Evolutionary conservation across 92 coral and sea anemone species (phyloP).

Genomic region (Blastomussa wellsi): DNA sequence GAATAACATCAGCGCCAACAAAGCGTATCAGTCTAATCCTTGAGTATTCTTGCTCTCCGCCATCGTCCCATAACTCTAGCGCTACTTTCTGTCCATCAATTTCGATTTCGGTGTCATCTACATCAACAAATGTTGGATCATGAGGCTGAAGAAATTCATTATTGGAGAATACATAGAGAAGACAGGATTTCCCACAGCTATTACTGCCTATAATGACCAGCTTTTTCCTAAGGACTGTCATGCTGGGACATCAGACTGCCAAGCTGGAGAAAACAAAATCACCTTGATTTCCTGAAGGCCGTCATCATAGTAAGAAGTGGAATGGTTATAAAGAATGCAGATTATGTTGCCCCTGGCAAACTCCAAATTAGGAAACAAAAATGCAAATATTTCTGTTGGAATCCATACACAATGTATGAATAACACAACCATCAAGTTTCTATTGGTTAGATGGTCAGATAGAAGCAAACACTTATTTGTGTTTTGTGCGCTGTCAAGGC

Average conservation of each 20-base stretch:
- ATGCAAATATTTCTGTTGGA: too few species aligned
- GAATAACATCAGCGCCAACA: constrained; percentile 85
- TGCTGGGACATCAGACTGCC: constrained; percentile 46
- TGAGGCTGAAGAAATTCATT: constrained; percentile 88
- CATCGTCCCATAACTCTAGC: constrained; percentile 90
- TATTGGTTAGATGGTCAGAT: too few species aligned
- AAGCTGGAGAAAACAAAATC: background rate
- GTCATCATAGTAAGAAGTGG: too few species aligned
- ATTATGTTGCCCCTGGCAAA: too few species aligned
- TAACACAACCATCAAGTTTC: too few species aligned
- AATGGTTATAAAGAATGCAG: too few species aligned
- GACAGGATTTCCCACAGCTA: constrained; percentile 96
- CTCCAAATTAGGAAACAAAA: too few species aligned
- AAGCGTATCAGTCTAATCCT: constrained; percentile 83
- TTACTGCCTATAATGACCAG: constrained; percentile 89
- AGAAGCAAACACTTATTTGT: too few species aligned
- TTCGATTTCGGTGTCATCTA: constrained; percentile 79
- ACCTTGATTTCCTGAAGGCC: background rate
- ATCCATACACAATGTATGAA: too few species aligned
- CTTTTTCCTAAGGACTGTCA: constrained; percentile 88
- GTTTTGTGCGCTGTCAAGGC: too few species aligned
- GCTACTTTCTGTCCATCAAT: constrained; percentile 81
- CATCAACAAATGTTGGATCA: constrained; percentile 88
- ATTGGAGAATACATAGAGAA: constrained; percentile 81
- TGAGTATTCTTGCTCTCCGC: constrained; percentile 86